These are phyloP conservation scores for Urocitellus parryii DNA, from an alignment of 2,113 vertebrate genomes.

Conservation along the genomic window DNA sequence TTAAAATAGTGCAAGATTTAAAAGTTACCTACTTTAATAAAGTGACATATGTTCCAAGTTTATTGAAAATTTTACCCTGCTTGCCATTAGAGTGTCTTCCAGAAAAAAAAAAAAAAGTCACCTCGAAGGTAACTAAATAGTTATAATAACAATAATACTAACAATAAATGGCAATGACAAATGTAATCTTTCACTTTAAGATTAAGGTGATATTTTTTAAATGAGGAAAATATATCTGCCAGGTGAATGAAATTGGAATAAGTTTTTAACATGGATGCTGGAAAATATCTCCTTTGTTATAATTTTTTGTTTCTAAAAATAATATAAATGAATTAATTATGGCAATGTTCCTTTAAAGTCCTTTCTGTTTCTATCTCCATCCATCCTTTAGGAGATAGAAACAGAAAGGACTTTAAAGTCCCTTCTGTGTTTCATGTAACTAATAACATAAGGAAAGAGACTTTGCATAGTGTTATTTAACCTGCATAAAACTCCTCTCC, in stretches of 20 bases:
- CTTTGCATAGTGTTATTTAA: not conserved
- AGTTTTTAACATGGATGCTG: not conserved
- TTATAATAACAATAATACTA: not conserved
- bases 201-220: conserved; percentile 22
- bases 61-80: not conserved
- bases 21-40: conserved; percentile 27
- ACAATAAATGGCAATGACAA: not conserved
- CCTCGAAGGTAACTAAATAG: not conserved
- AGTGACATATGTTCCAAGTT: not conserved
- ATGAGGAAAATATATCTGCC: not conserved
- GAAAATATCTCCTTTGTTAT: conserved; percentile 2
- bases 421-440: not conserved
- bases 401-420: not conserved
- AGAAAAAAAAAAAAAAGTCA: conserved; percentile 17
- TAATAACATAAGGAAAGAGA: not conserved
- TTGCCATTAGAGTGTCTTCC: not conserved
- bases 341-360: not conserved
- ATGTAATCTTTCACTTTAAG: not conserved
- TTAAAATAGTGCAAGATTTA: not conserved
- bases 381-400: not conserved
- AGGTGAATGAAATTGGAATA: not conserved
- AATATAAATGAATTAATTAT: conserved; percentile 5
- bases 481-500: not conserved
- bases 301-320: not conserved
- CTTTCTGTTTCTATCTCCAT: not conserved